Conservation (phyloP, 37 sponge, comb jelly and placozoan species). For the Ephydatia muelleri region DNA sequence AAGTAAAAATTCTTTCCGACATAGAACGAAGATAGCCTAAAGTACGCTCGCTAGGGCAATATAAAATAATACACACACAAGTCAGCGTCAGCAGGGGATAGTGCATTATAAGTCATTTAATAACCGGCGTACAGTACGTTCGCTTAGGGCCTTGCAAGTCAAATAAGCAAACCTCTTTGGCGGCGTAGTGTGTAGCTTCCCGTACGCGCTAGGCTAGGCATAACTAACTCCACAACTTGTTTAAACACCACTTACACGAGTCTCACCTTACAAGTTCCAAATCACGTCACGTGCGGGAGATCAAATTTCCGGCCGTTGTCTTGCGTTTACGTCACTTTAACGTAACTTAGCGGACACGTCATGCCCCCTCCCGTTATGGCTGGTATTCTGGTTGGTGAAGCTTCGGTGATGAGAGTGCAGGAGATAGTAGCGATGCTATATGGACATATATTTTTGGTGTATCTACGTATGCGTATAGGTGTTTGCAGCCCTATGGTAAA, state of each 20-base stretch:
- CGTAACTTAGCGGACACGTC: constrained; percentile 1
- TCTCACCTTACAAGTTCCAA: constrained; percentile 1
- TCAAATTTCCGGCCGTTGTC: neutral
- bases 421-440: too few relatives aligned
- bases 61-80: constrained; percentile 1
- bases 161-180: constrained; percentile 1
- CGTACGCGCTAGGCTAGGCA: neutral
- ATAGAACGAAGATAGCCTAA: neutral
- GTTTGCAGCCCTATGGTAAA: too few relatives aligned
- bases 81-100: constrained; percentile 1
- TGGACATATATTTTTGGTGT: too few relatives aligned
- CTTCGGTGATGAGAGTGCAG: too few relatives aligned
- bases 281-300: constrained; percentile 1
- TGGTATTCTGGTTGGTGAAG: too few relatives aligned
- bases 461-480: too few relatives aligned
- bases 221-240: neutral
- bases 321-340: neutral
- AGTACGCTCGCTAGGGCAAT: neutral
- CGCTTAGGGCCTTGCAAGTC: constrained; percentile 1
- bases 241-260: neutral
- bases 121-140: constrained; percentile 1
- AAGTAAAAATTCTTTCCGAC: constrained; percentile 1
- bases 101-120: neutral
- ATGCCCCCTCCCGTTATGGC: neutral
- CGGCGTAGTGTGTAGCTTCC: constrained; percentile 1